phyloP scores from a whole-genome alignment of 1,140 invertebrate species.

The Drosophila murphyi region DNA sequence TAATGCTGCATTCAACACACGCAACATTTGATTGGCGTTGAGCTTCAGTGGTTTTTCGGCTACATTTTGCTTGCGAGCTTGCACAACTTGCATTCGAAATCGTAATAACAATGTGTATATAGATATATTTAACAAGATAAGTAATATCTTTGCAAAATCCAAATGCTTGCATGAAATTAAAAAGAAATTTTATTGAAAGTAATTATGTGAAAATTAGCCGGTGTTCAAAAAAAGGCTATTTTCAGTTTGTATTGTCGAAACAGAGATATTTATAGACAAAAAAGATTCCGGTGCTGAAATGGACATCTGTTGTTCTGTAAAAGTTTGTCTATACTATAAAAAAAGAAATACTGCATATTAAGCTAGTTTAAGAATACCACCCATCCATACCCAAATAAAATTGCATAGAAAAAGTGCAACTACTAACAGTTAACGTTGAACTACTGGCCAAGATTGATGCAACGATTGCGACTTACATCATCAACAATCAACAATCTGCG shows the following conservation, averaged over 20 bases:
- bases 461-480: conserved; percentile 68
- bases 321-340: no score
- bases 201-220: no score
- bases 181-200: background rate
- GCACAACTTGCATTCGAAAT: background rate
- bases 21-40: conserved; percentile 38
- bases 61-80: background rate
- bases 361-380: background rate
- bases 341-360: no score
- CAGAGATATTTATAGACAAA: no score
- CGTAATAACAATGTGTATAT: no score
- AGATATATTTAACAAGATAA: no score
- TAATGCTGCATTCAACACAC: conserved; percentile 13
- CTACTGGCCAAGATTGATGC: conserved; percentile 75
- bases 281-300: no score
- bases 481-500: conserved; percentile 50
- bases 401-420: conserved; percentile 38
- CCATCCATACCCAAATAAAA: conserved; percentile 38
- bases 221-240: no score
- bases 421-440: conserved; percentile 75
- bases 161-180: no score
- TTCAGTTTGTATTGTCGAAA: no score
- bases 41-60: conserved; percentile 12
- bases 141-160: no score
- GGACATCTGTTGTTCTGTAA: no score